Conservation (phyloP, 1,140 invertebrate species). For the Mercenaria mercenaria region DNA sequence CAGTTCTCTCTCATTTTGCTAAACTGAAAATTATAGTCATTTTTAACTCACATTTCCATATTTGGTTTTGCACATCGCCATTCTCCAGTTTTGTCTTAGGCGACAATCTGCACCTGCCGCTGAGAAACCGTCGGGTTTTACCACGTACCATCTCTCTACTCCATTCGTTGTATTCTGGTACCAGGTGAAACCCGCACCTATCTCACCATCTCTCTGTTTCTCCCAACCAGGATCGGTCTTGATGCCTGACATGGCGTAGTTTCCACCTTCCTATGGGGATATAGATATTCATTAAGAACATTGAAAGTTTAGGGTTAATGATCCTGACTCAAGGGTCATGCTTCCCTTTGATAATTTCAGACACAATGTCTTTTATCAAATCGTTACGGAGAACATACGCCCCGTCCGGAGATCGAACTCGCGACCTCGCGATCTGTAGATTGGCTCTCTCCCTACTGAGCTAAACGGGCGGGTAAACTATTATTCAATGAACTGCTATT, state of each 20-base stretch:
- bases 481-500: too few relatives aligned
- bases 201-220: neutral
- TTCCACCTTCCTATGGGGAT: neutral
- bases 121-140: neutral
- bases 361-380: too few relatives aligned
- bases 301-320: neutral
- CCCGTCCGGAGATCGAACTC: too few relatives aligned
- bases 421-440: too few relatives aligned
- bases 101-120: neutral
- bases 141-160: neutral
- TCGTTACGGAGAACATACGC: too few relatives aligned
- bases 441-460: too few relatives aligned
- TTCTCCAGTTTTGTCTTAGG: neutral
- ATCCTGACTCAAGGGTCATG: too few relatives aligned
- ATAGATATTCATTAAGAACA: neutral
- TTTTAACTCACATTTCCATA: slow-evolving; percentile 31
- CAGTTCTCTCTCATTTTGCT: too few relatives aligned
- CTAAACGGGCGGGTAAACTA: too few relatives aligned
- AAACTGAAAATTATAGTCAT: too few relatives aligned
- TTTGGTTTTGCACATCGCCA: slow-evolving; percentile 19
- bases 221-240: neutral
- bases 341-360: too few relatives aligned
- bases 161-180: neutral
- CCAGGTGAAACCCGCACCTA: slow-evolving; percentile 12
- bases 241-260: neutral